Conservation (phyloP, 2,797 vertebrate species). For the Lagorchestes hirsutus region DNA sequence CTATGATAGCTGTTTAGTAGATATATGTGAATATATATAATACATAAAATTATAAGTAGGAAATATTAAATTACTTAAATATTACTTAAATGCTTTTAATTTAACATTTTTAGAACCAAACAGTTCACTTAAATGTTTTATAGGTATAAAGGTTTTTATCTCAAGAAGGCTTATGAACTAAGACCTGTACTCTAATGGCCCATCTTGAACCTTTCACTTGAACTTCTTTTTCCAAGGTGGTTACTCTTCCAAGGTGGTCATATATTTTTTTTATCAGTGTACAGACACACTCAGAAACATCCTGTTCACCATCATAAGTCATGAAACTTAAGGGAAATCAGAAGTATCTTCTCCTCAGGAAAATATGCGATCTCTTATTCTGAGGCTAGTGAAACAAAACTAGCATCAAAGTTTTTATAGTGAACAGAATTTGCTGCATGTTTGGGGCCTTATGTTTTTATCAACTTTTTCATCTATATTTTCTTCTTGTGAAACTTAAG, state of each 20-base stretch:
- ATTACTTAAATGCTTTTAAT: background rate
- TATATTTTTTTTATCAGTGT: background rate
- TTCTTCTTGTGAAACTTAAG: background rate
- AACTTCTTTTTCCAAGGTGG: background rate
- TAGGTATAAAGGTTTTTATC: background rate
- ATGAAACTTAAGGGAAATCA: background rate
- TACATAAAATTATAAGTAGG: background rate
- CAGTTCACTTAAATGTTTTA: background rate
- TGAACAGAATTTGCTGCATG: background rate
- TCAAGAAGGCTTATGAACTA: background rate
- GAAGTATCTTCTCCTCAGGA: background rate
- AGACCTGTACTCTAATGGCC: background rate
- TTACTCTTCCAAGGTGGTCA: background rate
- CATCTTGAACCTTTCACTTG: background rate
- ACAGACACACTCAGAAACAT: background rate
- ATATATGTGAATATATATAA: background rate
- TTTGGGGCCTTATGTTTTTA: background rate
- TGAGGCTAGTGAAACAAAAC: background rate
- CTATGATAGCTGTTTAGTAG: background rate
- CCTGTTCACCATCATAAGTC: background rate
- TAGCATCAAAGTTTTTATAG: background rate
- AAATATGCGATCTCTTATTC: background rate
- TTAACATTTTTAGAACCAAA: background rate
- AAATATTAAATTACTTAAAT: background rate
- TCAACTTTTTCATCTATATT: background rate